Percentiles rank a stretch among this genome's conserved stretches.
Evolutionary conservation across 1,140 invertebrate species (phyloP).

Genomic region (Drosophila repleta): DNA sequence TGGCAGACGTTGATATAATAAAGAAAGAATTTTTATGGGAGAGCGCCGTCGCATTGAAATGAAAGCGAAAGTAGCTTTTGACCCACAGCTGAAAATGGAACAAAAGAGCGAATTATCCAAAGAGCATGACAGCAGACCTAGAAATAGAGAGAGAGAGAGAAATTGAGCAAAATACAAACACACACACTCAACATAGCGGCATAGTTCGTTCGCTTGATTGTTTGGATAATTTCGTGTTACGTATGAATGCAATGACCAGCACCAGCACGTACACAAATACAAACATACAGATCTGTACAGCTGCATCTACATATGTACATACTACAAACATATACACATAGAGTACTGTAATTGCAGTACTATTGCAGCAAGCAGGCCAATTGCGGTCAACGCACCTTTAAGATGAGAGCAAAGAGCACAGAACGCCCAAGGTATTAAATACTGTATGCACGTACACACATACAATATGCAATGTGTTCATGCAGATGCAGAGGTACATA

Average conservation of each 20-base stretch:
- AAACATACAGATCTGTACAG: not conserved
- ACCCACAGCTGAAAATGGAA: slow-evolving; percentile 58
- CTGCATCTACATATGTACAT: not conserved
- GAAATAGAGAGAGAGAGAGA: slow-evolving; percentile 19
- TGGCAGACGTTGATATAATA: not conserved
- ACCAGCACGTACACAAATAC: slow-evolving; percentile 5
- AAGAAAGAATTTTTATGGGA: slow-evolving; percentile 37
- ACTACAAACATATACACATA: not conserved
- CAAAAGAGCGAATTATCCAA: slow-evolving; percentile 41
- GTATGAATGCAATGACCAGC: slow-evolving; percentile 9
- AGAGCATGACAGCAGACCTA: slow-evolving; percentile 19
- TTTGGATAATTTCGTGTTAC: slow-evolving; percentile 11
- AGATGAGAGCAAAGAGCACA: slow-evolving; percentile 28
- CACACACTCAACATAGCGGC: slow-evolving; percentile 2
- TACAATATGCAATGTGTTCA: not conserved
- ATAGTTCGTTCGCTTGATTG: not conserved
- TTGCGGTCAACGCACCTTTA: slow-evolving; percentile 56
- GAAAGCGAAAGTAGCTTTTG: slow-evolving; percentile 67
- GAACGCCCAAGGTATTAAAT: not conserved
- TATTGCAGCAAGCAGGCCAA: slow-evolving; percentile 16
- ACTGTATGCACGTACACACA: not conserved
- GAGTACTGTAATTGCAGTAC: slow-evolving; percentile 16
- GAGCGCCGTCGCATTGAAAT: slow-evolving; percentile 58
- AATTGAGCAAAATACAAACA: not conserved
- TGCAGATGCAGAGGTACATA: not conserved